Percentiles rank a stretch among this genome's conserved stretches.
Evolutionary conservation across 1,140 invertebrate species (phyloP).

Genomic region (Eueides isabella): DNA sequence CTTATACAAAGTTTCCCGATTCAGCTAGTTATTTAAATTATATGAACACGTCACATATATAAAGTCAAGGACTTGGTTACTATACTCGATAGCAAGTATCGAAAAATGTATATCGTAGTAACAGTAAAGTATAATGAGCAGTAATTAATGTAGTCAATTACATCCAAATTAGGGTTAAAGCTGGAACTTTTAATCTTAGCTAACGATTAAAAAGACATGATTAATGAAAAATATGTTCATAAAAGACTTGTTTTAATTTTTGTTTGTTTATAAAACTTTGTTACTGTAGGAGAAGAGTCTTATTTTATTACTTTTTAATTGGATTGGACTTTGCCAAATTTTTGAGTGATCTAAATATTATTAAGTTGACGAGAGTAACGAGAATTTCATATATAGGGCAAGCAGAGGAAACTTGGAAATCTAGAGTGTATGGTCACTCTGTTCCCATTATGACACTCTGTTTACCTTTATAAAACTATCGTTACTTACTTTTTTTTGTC

Average conservation of each 20-base stretch:
- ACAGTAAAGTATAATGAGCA: background rate
- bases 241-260: background rate
- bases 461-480: too few species aligned
- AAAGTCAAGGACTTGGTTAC: background rate
- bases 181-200: background rate
- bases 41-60: too few species aligned
- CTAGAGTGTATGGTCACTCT: too few species aligned
- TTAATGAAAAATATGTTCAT: background rate
- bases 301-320: background rate
- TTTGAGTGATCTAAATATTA: background rate
- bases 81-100: background rate
- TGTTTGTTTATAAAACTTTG: background rate
- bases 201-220: background rate
- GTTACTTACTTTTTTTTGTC: too few species aligned
- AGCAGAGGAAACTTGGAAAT: too few species aligned
- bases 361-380: background rate
- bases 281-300: background rate
- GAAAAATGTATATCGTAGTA: background rate
- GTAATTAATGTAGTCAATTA: slow-evolving; percentile 15
- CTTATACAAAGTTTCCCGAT: too few species aligned
- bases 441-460: too few species aligned
- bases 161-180: slow-evolving; percentile 11
- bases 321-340: background rate
- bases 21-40: too few species aligned
- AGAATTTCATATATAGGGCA: background rate